A percentile compares a stretch with the other conserved stretches of the same genome.
Evolutionary conservation across 64 coral and sea anemone species (phyloP).

Genomic region (Trachythela sp.): DNA sequence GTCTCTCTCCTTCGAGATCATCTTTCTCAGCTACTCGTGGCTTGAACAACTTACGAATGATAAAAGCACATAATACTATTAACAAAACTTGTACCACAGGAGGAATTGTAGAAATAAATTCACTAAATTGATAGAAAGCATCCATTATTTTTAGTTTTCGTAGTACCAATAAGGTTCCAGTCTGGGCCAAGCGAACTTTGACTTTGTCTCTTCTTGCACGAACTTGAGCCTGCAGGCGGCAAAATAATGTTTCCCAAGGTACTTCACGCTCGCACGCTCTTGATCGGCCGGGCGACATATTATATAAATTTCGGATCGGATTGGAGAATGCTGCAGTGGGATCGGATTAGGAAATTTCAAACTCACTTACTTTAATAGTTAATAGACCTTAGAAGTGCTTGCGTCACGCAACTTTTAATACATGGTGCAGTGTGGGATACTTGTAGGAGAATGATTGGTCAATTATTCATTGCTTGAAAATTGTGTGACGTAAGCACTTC

Average conservation of each 20-base stretch:
- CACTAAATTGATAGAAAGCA: neutral
- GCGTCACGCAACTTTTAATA: no score
- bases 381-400: no score
- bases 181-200: neutral
- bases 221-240: neutral
- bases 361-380: no score
- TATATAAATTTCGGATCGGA: no score
- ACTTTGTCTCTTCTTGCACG: neutral
- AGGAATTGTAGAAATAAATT: constrained; percentile 78
- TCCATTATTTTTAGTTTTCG: neutral
- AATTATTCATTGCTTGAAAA: no score
- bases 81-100: constrained; percentile 82
- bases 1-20: constrained; percentile 42
- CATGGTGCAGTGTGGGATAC: no score
- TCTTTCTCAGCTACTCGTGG: constrained; percentile 68
- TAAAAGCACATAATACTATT: constrained; percentile 55
- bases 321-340: no score
- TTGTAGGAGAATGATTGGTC: no score
- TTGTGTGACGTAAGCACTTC: no score
- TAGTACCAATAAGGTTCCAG: neutral
- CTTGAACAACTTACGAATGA: constrained; percentile 81
- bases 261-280: no score
- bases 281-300: no score
- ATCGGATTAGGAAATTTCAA: no score
- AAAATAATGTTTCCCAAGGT: neutral